Conservation (phyloP, 1,140 invertebrate species). For the Uloborus diversus region DNA sequence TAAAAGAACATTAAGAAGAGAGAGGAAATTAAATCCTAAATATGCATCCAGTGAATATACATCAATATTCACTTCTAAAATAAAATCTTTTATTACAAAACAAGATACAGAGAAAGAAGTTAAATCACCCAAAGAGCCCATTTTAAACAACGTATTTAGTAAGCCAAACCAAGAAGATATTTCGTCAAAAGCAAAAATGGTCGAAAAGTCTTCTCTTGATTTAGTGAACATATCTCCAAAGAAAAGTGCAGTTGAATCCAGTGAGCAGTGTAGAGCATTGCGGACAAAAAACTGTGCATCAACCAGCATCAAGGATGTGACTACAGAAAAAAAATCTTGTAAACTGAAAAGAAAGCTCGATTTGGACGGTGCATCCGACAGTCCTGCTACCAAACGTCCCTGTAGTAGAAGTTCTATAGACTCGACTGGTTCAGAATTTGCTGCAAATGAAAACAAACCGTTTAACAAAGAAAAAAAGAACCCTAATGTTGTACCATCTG, state of each 20-base stretch:
- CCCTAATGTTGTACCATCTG: not conserved
- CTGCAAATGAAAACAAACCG: conserved; percentile 39
- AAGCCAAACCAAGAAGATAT: too few species aligned
- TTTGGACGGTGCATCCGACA: not conserved
- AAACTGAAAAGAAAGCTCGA: conserved; percentile 19
- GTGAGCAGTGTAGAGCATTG: too few species aligned
- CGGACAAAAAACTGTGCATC: too few species aligned
- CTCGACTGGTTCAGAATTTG: not conserved
- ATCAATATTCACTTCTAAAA: conserved; percentile 65
- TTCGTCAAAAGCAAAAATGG: too few species aligned
- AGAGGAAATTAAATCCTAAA: conserved; percentile 62
- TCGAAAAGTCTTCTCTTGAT: too few species aligned
- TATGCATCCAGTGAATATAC: conserved; percentile 66
- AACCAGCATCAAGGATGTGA: too few species aligned
- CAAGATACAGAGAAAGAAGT: not conserved
- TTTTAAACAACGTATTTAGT: too few species aligned
- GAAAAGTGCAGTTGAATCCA: too few species aligned
- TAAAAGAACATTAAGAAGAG: conserved; percentile 64
- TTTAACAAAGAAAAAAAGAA: conserved; percentile 18
- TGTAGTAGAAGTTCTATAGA: conserved; percentile 7
- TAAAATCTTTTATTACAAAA: conserved; percentile 45
- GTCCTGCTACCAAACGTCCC: not conserved
- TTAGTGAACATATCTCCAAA: too few species aligned
- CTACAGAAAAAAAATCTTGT: too few species aligned
- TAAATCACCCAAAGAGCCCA: not conserved